Evolutionary conservation across 1,140 invertebrate genomes (phyloP).

Genomic region (Drosophila repletoides): DNA sequence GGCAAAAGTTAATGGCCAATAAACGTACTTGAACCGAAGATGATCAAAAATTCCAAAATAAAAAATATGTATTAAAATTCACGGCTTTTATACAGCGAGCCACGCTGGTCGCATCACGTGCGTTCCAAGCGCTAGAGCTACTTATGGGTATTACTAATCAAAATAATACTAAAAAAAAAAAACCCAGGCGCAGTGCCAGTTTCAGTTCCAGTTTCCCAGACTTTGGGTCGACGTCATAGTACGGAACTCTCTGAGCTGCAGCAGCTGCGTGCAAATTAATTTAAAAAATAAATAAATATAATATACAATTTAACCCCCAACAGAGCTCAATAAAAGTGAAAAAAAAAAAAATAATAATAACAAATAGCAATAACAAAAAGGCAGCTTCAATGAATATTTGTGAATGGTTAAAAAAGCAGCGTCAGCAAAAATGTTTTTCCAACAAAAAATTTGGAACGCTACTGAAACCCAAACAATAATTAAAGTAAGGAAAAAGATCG

Average conservation of each 20-base stretch:
- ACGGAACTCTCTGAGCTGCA: constrained; percentile 34
- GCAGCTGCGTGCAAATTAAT: constrained; percentile 63
- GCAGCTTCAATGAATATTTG: constrained; percentile 44
- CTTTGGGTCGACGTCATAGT: constrained; percentile 60
- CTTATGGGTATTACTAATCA: background rate
- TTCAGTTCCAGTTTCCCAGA: constrained; percentile 10
- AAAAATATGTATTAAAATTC: constrained; percentile 15
- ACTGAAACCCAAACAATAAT: constrained; percentile 7
- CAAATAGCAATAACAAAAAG: background rate
- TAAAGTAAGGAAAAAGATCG: too few species aligned
- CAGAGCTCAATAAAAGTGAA: constrained; percentile 32
- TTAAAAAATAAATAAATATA: too few species aligned
- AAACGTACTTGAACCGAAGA: constrained; percentile 69
- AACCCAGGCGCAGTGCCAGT: background rate
- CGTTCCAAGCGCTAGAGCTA: too few species aligned
- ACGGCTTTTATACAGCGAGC: constrained; percentile 11
- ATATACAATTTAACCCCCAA: constrained; percentile 48
- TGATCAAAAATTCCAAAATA: constrained; percentile 39
- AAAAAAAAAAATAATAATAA: background rate
- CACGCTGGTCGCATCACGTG: constrained; percentile 60
- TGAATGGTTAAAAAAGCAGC: constrained; percentile 42
- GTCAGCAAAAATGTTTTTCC: constrained; percentile 32
- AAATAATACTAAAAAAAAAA: constrained; percentile 29
- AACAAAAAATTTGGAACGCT: background rate
- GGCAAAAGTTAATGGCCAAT: constrained; percentile 49